Evolutionary conservation across 53 echinoderm and acorn worm genomes (phyloP), one percentile per base, ranked within the genome.

Genomic region (Luidia sarsii): DNA sequence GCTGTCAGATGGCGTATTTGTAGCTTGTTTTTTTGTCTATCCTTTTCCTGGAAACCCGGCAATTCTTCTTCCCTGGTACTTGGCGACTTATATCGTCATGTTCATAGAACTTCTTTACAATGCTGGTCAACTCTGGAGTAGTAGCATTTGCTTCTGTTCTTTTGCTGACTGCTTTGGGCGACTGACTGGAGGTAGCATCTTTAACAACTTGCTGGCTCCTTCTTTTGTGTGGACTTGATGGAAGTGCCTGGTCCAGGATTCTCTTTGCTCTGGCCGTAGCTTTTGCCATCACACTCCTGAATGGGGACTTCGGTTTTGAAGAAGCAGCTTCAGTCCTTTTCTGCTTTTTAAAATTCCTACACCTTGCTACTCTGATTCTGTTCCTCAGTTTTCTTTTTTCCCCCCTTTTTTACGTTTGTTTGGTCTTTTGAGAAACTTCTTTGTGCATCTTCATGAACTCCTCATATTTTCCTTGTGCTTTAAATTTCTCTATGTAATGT

Each of bases 211-310:
- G 30, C 52, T 52, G 52, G 62, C 36, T 62, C 7, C 30, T n/a
- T 3, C 1, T 27, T 62, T 62, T 62, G 16, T 3, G 62, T 27
- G 75, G 39, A 39, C 80, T 80, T 31, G 27, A 7, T 39, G 63
- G 80, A 10, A 80, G 50, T 24, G 63, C 65, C 10, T 62, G 7
- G 21, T 80, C 2, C 38, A 77, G 3, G 3, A 77, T 38, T 77
- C 64, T 80, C 64, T 80, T 80, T 80, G 65, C 80, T 64, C 46
- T n/a, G 20, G 80, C 80, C 34, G 80, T 80, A 62, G 80, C 65
- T 33, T 80, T 41, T 41, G 41, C 41, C 41, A 41, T 41, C 6
- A 11, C 41, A 45, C 64, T 80, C 48, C 33, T 63, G 51, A 80
- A 80, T 39, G 80, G 80, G 39, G 49, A 80, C 8, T 1, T 61